Evolutionary conservation across 2,797 vertebrate species (phyloP).

Genomic region (Alectoris magna): DNA sequence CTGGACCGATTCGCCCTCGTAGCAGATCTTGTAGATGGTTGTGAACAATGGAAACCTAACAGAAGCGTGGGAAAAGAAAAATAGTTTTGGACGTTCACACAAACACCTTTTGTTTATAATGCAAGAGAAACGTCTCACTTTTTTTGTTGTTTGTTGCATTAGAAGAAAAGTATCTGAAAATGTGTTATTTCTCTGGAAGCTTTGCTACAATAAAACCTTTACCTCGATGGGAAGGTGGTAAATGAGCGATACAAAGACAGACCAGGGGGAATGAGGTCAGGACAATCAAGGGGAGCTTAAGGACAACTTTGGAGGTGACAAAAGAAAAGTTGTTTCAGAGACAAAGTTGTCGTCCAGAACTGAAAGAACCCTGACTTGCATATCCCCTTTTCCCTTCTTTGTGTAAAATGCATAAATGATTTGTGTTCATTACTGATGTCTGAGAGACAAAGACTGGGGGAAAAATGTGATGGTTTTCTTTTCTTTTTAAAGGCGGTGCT

Average conservation of each 20-base stretch:
- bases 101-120: background rate
- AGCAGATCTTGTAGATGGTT: conserved; percentile 88
- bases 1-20: conserved; percentile 81
- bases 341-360: background rate
- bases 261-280: background rate
- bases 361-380: background rate
- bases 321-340: background rate
- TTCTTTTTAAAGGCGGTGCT: background rate
- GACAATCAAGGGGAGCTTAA: background rate
- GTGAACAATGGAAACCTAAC: conserved; percentile 88
- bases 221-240: background rate
- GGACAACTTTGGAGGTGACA: background rate
- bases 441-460: background rate
- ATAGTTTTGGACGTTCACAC: background rate
- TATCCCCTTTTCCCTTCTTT: background rate
- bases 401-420: background rate
- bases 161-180: background rate
- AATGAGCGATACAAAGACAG: background rate
- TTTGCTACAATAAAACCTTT: too few relatives aligned
- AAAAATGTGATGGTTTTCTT: background rate
- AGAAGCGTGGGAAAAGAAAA: background rate
- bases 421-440: background rate
- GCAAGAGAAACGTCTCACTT: rapidly evolving
- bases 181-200: background rate
- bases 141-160: background rate